Conservation (phyloP, 2,888 invertebrate genomes). For the Brachynemurus nebulosus region DNA sequence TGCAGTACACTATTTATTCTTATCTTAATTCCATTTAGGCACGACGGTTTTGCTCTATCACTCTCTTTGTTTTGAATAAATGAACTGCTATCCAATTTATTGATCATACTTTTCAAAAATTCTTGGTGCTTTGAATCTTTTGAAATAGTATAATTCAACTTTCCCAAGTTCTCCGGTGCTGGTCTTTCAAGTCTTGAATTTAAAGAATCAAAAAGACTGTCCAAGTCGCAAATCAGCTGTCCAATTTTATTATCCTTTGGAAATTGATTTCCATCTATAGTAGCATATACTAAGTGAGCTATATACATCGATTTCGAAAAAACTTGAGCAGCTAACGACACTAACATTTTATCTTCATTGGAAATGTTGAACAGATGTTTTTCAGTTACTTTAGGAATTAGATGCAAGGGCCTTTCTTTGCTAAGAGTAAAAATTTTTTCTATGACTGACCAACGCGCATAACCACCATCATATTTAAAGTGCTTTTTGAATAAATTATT, state of each 20-base stretch:
- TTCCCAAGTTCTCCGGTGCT: not conserved
- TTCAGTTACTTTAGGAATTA: slow-evolving; percentile 1
- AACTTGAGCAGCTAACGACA: not conserved
- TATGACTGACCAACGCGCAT: not conserved
- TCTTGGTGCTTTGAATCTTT: not conserved
- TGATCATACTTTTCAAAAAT: not conserved
- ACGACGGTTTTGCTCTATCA: not conserved
- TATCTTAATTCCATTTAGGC: not conserved
- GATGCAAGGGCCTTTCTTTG: not conserved
- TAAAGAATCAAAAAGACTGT: not conserved
- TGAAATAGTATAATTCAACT: not conserved
- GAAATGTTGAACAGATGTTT: not conserved
- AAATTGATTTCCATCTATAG: not conserved
- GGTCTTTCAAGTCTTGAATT: not conserved
- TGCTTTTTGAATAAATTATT: not conserved
- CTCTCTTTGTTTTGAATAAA: not conserved
- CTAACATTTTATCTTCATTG: not conserved
- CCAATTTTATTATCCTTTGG: not conserved
- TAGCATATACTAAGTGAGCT: not conserved
- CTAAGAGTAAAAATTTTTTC: slow-evolving; percentile 1
- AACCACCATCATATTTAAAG: not conserved
- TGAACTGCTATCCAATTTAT: slow-evolving; percentile 1
- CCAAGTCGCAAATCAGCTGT: not conserved
- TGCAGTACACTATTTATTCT: not conserved
- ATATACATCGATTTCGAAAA: not conserved